phyloP scores from a whole-genome alignment of 2,797 vertebrate species.

The Myoxocephalus aenaeus region DNA sequence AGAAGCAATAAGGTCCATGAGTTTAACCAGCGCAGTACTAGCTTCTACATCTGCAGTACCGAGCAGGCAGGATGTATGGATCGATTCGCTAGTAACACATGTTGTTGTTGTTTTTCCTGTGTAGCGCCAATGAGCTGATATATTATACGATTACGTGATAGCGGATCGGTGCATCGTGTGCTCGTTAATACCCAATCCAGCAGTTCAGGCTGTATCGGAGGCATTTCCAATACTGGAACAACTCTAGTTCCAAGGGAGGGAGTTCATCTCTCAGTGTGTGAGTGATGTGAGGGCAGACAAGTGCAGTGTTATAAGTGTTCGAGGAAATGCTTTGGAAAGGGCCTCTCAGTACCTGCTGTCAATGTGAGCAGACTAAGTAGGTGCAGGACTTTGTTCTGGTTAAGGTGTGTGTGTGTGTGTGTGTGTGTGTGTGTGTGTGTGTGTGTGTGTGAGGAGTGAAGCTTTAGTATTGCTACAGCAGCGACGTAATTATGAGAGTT shows the following conservation, averaged over 20 bases:
- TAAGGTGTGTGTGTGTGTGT: not conserved
- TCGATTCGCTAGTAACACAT: too few relatives aligned
- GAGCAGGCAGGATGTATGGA: too few relatives aligned
- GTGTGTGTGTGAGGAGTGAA: not conserved
- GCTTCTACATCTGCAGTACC: too few relatives aligned
- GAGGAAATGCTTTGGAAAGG: conserved; percentile 17
- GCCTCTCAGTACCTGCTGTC: conserved; percentile 11
- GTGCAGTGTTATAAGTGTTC: conserved; percentile 25
- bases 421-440: not conserved
- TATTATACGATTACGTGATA: not conserved
- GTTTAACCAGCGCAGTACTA: too few relatives aligned
- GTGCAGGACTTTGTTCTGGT: not conserved
- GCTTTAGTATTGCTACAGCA: not conserved
- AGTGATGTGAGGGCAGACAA: conserved; percentile 33
- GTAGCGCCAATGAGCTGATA: too few relatives aligned
- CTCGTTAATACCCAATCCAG: not conserved
- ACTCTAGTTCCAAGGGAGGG: not conserved
- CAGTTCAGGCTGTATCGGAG: too few relatives aligned
- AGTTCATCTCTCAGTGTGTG: conserved; percentile 21
- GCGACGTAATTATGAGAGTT: not conserved
- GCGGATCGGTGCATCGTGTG: not conserved
- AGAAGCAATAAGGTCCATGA: too few relatives aligned
- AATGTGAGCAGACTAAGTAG: conserved; percentile 16
- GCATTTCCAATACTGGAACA: too few relatives aligned
- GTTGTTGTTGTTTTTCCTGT: too few relatives aligned